Evolutionary conservation across 2,797 vertebrate species (phyloP), one percentile per base, ranked within the genome.

Genomic region (Chaetophractus vellerosus): DNA sequence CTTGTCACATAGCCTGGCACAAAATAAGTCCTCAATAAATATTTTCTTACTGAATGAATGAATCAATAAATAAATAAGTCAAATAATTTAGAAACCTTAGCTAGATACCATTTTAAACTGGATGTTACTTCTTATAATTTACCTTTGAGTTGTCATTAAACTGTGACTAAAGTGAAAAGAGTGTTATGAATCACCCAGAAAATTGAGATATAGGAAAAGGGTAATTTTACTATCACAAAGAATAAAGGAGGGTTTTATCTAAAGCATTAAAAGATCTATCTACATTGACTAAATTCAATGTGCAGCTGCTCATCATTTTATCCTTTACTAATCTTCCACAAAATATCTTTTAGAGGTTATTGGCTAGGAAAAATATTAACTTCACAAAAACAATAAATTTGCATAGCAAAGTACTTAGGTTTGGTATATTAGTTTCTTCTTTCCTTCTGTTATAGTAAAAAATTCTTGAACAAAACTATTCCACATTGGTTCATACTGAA

Each of bases 241-340:
- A 89, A 63, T 18, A 64, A 89, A 28, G 45, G 4, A 71, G 3
- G 45, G 3, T 45, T 41, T 82, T 71, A 55, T 68, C 11, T 68
- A 19, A 78, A 89, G 90, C 16, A 64, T 38, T 18, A 45, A 59
- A 88, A 84, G 26, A 50, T 38, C 23, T 68, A 11, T 41, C 4
- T 4, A 38, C 15, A 31, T 21, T 59, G 18, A 89, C 14, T 16
- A 69, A 69, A 88, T 8, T 80, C 68, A 91, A 19, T 19, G 10
- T 31, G 14, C 4, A 19, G 0, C 66, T 66, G 23, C 1, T 88
- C 11, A 23, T 9, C n/a, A 52, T 33, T 41, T 1, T 52, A 38
- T 91, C 26, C 31, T 89, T n/a, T 79, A 16, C 26, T 82, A 12
- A 75, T 12, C 87, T 96, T 50, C 31, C 18, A 93, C 26, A 55